Evolutionary conservation across 2,888 invertebrate species (phyloP).

Genomic region (Euphydryas editha): DNA sequence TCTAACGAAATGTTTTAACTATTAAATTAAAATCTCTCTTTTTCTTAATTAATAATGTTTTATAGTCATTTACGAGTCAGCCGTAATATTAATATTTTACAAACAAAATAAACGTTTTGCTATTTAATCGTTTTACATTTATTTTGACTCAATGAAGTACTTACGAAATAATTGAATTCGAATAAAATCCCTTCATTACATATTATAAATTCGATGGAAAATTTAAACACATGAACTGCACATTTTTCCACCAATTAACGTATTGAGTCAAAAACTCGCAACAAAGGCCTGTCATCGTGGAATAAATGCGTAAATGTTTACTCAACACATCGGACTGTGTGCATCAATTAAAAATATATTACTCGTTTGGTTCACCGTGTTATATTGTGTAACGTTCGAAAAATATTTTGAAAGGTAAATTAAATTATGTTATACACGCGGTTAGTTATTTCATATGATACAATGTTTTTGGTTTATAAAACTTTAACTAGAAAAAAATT

Average conservation of each 20-base stretch:
- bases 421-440: slow-evolving; percentile 8
- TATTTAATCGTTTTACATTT: not conserved
- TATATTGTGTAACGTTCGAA: slow-evolving; percentile 22
- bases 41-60: not conserved
- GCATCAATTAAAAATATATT: slow-evolving; percentile 82
- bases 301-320: slow-evolving; percentile 76
- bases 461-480: not conserved
- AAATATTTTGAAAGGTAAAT: slow-evolving; percentile 14
- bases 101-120: not conserved
- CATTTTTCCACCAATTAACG: slow-evolving; percentile 79
- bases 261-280: slow-evolving; percentile 69
- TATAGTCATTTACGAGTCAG: not conserved
- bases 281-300: slow-evolving; percentile 73
- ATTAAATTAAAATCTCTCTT: not conserved
- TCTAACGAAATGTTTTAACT: not conserved
- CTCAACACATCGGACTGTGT: slow-evolving; percentile 71
- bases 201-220: slow-evolving; percentile 57
- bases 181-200: slow-evolving; percentile 7
- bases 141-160: not conserved
- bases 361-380: slow-evolving; percentile 59
- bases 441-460: not conserved
- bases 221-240: slow-evolving; percentile 66
- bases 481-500: not conserved
- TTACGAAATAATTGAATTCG: slow-evolving; percentile 13
- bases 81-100: slow-evolving; percentile 11